These are phyloP conservation scores for Sycophila sp. DNA, from an alignment of 1,140 invertebrate species.

Conservation along the genomic window DNA sequence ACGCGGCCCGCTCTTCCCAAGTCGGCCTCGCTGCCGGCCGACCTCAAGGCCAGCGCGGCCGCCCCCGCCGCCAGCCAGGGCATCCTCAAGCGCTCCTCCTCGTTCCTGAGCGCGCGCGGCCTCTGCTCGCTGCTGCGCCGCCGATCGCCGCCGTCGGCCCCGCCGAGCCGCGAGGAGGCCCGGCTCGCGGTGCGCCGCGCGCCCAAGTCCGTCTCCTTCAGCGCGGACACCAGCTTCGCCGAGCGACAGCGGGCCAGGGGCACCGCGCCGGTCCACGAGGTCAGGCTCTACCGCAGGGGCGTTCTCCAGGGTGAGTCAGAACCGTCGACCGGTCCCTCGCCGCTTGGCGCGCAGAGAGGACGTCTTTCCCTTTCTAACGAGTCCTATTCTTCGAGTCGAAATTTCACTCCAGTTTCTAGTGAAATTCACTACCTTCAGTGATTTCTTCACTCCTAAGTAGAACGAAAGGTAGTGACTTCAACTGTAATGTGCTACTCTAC, in stretches of 20 bases:
- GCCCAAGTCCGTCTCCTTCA: constrained; percentile 13
- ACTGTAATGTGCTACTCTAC: no score
- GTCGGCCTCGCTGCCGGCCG: constrained; percentile 50
- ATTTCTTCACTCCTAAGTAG: no score
- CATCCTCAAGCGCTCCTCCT: constrained; percentile 51
- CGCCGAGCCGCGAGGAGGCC: no score
- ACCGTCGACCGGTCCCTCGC: background rate
- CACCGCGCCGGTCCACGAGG: constrained; percentile 55
- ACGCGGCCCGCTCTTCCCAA: constrained; percentile 42
- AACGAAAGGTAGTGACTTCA: no score
- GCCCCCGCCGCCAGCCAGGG: constrained; percentile 33
- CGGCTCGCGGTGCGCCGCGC: background rate
- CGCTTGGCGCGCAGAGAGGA: no score
- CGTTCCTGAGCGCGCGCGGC: no score
- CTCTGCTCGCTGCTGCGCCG: no score
- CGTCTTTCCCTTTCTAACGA: no score
- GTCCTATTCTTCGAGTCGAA: no score
- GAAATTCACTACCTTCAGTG: no score
- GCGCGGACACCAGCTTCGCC: background rate
- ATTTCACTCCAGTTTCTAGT: no score
- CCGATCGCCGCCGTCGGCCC: no score
- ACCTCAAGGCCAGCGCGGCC: constrained; percentile 44
- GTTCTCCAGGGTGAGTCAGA: constrained; percentile 55
- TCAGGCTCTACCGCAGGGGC: constrained; percentile 56
- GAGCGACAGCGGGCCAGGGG: background rate